Evolutionary conservation across 2,113 vertebrate genomes (phyloP).

Genomic region (Nothoprocta perdicaria): DNA sequence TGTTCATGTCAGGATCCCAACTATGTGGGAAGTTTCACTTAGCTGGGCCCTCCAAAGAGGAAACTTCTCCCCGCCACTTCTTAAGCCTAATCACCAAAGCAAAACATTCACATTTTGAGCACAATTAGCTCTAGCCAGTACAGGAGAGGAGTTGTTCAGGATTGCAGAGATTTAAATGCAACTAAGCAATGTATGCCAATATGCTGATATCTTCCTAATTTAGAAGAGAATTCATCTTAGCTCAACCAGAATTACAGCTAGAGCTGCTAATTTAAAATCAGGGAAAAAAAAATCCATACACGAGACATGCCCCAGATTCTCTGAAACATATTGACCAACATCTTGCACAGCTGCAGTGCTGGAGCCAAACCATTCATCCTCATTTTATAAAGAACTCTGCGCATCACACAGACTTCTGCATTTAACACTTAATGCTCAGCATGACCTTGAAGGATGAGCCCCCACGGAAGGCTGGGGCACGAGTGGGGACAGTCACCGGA

Average conservation of each 20-base stretch:
- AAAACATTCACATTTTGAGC: background rate
- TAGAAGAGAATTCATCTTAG: background rate
- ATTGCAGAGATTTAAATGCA: background rate
- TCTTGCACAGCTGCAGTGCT: background rate
- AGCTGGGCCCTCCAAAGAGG: background rate
- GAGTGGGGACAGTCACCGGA: background rate
- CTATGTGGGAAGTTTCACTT: background rate
- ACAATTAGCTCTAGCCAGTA: background rate
- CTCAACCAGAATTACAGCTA: constrained; percentile 7
- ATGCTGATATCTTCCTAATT: background rate
- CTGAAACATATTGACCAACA: background rate
- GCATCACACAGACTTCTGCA: background rate
- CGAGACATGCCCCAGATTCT: background rate
- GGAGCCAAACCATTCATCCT: background rate
- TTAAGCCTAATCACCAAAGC: background rate
- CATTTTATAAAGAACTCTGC: background rate
- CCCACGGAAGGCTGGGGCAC: background rate
- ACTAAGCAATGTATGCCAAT: background rate
- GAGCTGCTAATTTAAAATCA: background rate
- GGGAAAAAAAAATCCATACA: background rate
- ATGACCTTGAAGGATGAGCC: background rate
- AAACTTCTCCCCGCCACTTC: background rate
- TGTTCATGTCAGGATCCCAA: background rate
- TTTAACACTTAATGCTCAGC: background rate
- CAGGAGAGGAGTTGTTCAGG: background rate